Evolutionary conservation across 2,113 vertebrate genomes (phyloP), one percentile per base, ranked within the genome.

Genomic region (Hassar affinis): DNA sequence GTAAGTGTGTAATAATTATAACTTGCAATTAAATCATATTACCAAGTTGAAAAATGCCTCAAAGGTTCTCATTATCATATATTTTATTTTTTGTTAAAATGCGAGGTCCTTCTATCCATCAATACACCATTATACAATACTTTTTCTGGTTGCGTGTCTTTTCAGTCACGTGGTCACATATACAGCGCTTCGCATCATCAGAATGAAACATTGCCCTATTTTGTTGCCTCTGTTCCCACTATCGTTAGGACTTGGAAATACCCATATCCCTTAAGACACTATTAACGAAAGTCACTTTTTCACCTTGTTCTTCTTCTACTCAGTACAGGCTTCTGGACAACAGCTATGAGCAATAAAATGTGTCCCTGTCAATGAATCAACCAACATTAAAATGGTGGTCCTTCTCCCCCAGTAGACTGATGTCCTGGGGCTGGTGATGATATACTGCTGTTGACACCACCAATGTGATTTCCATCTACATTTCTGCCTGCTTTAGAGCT

Each of bases 321-420:
- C 54, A 33, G 42, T 25, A 22, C 80, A 74, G 35, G 52, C 27
- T 56, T 77, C 52, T 27, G 25, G 7, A 76, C 22, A 76, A 52
- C 62, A 68, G 45, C 18, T 80, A 1, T 56, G 33, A 56, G 33
- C 11, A 61, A 8, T 61, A 38, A 74, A 57, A 17, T 17, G 9
- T 27, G 69, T 27, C 30, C 17, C 27, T 57, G 17, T 59, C 35
- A 20, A 47, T 57, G 75, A 75, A 61, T 33, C 38, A 74, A 27
- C 52, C 33, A 7, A 8, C 54, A 81, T 85, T 81, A 84, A 35
- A 85, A 83, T 79, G 72, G 45, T 47, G 74, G 74, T 74, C 51
- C 64, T 35, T 33, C 64, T 42, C 75, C 83, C 27, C 15, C 71
- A 81, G 74, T 80, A 74, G 83, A 79, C 2, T 4, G 68, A 66